Base-by-base conservation (phyloP, 1,140 invertebrate species). In the Temnothorax nylanderi region DNA sequence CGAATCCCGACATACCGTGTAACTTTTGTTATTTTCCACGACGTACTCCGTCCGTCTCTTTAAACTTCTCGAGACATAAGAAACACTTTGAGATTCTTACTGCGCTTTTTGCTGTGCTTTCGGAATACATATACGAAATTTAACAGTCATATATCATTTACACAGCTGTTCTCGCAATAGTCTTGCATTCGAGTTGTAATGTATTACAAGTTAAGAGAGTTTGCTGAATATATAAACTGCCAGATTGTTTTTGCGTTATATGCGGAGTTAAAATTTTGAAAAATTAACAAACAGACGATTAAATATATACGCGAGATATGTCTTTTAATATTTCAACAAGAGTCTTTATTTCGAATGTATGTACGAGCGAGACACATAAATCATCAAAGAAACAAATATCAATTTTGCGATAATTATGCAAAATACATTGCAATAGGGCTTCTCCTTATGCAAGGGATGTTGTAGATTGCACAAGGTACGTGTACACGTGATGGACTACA, bases 1-100 rank as follows among this genome's bases (percentile, higher is more conserved):
- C 41, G 41, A 75, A 84, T 84, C 69, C 44, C 54, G 11, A 37
- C 54, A 1, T 49, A 34, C 58, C 44, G 49, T 84, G 71, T 54
- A 26, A 13, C 54, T 62, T 47, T 18, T 34, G 54, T 84, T 84
- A 47, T 37, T 60, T 84, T 60, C 54, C 21, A n/a, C 26, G 6
- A 13, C 54, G 41, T 41, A 34, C 7, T 34, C 41, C 32, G 10
- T 71, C 60, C 47, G 21, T 69, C 26, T 54, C 4, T 26, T 74
- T 74, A 34, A 82, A 18, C 18, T 47, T 47, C 41, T n/a, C 34
- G 5, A 58, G 21, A 18, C 21, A 64, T 11, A 34, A 11, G 47
- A 49, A 75, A 5, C 71, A 60, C 58, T 49, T 34, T 47, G 21
- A 69, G 49, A 26, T 44, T 54, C 47, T 67, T 41, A 34, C 7